Conservation (phyloP, 2,797 vertebrate genomes). For the Rhinella marina region DNA sequence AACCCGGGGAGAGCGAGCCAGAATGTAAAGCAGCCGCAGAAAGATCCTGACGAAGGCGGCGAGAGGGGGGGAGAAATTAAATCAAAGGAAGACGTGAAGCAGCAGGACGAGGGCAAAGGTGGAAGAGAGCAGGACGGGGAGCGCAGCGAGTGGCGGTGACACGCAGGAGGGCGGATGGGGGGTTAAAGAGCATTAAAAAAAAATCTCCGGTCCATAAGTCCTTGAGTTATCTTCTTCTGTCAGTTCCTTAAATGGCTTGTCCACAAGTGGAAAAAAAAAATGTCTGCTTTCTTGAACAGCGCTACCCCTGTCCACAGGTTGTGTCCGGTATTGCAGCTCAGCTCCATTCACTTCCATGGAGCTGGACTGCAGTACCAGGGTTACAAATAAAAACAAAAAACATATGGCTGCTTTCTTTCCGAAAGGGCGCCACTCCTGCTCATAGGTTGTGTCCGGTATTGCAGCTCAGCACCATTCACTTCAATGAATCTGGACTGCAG, state of each 20-base stretch:
- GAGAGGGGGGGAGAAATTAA: slow-evolving; percentile 14
- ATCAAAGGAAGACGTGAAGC: slow-evolving; percentile 5
- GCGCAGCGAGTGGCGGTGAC: background rate
- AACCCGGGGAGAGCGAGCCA: slow-evolving; percentile 26
- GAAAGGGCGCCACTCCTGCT: background rate
- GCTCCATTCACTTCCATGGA: too few relatives aligned
- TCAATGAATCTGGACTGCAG: too few relatives aligned
- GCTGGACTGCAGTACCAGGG: too few relatives aligned
- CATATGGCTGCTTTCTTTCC: too few relatives aligned
- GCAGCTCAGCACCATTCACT: background rate
- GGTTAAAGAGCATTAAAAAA: background rate
- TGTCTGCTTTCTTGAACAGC: too few relatives aligned
- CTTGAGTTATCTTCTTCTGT: background rate
- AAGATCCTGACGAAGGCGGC: background rate
- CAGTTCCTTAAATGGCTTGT: background rate
- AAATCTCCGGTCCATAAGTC: background rate
- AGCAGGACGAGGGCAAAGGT: slow-evolving; percentile 5
- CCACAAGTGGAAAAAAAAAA: too few relatives aligned
- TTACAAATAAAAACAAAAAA: too few relatives aligned
- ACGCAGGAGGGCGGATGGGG: too few relatives aligned
- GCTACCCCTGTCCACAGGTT: too few relatives aligned
- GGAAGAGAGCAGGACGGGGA: background rate
- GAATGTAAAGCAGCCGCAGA: slow-evolving; percentile 1
- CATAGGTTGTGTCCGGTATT: background rate
- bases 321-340: too few relatives aligned